Evolutionary conservation across 2,797 vertebrate genomes (phyloP).

Genomic region (Sebastes kiyomatsui): DNA sequence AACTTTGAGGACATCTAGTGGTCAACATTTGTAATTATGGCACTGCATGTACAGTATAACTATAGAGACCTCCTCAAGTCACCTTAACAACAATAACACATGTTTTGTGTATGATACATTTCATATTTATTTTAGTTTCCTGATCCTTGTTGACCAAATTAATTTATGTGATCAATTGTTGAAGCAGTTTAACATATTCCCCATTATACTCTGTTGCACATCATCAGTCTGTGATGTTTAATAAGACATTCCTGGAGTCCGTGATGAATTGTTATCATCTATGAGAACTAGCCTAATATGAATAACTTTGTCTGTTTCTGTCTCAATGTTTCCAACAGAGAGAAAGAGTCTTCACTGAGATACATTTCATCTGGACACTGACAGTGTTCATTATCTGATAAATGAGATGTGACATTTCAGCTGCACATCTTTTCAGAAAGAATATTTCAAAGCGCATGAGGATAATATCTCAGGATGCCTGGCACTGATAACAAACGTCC

Average conservation of each 20-base stretch:
- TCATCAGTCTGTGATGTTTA: background rate
- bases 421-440: background rate
- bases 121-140: background rate
- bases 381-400: background rate
- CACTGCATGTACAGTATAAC: background rate
- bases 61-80: background rate
- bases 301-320: background rate
- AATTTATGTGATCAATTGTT: background rate
- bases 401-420: background rate
- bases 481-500: background rate
- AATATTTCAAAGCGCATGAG: background rate
- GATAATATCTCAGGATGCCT: background rate
- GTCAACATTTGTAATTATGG: slow-evolving; percentile 9
- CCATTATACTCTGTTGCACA: background rate
- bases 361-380: background rate
- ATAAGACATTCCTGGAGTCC: background rate
- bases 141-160: background rate
- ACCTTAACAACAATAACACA: background rate
- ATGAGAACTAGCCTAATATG: background rate
- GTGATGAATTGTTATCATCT: background rate
- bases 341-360: background rate
- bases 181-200: background rate
- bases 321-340: background rate
- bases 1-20: slow-evolving; percentile 72
- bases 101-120: background rate